These are phyloP conservation scores for Nycticorax nycticorax DNA, from an alignment of 2,113 vertebrate species.

Conservation along the genomic window DNA sequence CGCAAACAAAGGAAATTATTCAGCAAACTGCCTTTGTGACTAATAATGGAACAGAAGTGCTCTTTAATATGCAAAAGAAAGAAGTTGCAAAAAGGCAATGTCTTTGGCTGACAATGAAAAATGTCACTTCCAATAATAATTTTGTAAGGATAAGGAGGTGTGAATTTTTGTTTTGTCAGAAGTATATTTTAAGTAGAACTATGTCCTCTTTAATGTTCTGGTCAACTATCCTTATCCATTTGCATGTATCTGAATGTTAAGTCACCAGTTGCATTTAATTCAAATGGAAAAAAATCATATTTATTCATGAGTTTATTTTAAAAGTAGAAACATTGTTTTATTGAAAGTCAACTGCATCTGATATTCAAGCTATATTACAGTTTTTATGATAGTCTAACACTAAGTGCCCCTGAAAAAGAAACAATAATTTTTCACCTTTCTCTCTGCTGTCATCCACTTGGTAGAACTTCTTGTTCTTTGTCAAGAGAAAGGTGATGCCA, in stretches of 20 bases:
- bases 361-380: background rate
- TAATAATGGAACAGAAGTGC: conserved; percentile 45
- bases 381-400: background rate
- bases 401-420: background rate
- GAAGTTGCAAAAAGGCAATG: background rate
- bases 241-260: background rate
- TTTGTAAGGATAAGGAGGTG: conserved; percentile 11
- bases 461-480: background rate
- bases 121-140: conserved; percentile 32
- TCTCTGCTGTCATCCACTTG: background rate
- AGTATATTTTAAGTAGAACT: background rate
- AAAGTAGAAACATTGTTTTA: background rate
- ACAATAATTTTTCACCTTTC: background rate
- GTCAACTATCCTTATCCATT: background rate
- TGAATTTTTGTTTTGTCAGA: conserved; percentile 25
- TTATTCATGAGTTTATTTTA: background rate
- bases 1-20: conserved; percentile 40
- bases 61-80: conserved; percentile 52
- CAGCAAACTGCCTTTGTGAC: conserved; percentile 24
- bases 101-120: conserved; percentile 14
- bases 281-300: background rate
- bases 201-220: background rate
- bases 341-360: background rate
- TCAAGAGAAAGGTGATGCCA: background rate
- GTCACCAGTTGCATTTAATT: background rate